Evolutionary conservation across 2,888 invertebrate species (phyloP).

Genomic region (Drosophila phalerata): DNA sequence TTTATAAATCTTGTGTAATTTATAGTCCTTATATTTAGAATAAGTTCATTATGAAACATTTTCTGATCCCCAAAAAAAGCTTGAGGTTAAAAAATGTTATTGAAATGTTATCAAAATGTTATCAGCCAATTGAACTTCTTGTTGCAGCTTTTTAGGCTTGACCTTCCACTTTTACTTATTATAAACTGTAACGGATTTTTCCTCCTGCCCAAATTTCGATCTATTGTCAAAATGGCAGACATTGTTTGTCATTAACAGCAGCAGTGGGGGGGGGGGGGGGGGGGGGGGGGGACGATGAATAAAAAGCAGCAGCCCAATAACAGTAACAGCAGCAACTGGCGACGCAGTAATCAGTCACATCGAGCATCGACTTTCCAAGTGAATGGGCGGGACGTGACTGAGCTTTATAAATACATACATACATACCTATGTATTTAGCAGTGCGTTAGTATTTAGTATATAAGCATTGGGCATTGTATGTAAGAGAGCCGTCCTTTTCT

Average conservation of each 20-base stretch:
- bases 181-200: neutral
- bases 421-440: conserved; percentile 12
- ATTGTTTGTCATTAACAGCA: conserved; percentile 76
- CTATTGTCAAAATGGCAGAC: conserved; percentile 73
- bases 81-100: neutral
- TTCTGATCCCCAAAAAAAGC: no score
- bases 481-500: conserved; percentile 54
- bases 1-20: no score
- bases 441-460: conserved; percentile 8
- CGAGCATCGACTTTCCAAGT: conserved; percentile 80
- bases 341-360: conserved; percentile 79
- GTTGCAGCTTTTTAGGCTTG: conserved; percentile 22
- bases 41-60: no score
- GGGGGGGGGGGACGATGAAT: conserved; percentile 18
- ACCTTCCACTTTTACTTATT: conserved; percentile 40
- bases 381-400: conserved; percentile 79
- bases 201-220: conserved; percentile 32
- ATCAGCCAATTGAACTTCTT: neutral
- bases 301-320: conserved; percentile 21
- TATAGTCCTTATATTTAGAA: no score
- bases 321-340: conserved; percentile 32
- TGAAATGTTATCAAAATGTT: neutral
- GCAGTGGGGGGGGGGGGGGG: conserved; percentile 21
- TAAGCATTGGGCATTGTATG: conserved; percentile 18
- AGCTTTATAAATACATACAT: conserved; percentile 42